Conservation (phyloP, 2,797 vertebrate species). For the Vultur gryphus region DNA sequence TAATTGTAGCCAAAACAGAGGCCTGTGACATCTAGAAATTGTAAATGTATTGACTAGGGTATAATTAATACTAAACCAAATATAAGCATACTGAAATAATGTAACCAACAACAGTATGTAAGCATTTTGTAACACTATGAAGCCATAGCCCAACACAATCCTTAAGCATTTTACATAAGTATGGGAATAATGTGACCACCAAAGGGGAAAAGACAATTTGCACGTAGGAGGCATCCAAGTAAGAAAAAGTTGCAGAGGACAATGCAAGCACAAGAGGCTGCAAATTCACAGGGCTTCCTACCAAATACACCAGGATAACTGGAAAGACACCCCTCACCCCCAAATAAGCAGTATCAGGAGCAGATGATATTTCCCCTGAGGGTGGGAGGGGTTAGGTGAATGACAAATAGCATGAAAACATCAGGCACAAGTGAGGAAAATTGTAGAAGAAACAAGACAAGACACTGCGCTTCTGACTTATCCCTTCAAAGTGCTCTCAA, state of each 20-base stretch:
- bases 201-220: not conserved
- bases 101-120: not conserved
- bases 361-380: not conserved
- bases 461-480: not conserved
- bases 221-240: not conserved
- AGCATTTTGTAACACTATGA: not conserved
- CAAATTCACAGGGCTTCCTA: not conserved
- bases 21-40: not conserved
- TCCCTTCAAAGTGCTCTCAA: not conserved
- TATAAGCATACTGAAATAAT: not conserved
- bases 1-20: not conserved
- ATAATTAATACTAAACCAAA: not conserved
- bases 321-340: not conserved
- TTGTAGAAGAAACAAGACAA: not conserved
- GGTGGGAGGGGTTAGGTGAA: accelerated
- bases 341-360: not conserved
- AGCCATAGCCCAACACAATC: not conserved
- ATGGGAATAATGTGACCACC: not conserved
- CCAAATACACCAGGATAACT: not conserved
- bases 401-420: not conserved
- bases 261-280: not conserved
- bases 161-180: not conserved
- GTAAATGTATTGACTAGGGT: not conserved
- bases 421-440: not conserved
- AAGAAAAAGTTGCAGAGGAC: not conserved